These are phyloP conservation scores for Pollenia labialis DNA, from an alignment of 2,888 invertebrate genomes.

Conservation along the genomic window DNA sequence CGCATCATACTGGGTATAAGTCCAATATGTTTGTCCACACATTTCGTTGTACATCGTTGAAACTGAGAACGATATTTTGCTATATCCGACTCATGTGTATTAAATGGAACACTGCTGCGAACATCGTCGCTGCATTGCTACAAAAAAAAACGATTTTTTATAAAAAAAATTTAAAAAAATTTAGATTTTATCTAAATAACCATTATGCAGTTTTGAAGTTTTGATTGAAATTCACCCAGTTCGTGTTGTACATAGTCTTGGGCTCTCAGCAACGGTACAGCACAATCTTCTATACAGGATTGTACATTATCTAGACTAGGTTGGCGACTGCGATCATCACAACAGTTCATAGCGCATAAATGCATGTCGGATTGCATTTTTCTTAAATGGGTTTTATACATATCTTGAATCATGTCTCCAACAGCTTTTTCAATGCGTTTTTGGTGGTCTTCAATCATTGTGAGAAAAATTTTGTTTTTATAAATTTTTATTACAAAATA, in stretches of 20 bases:
- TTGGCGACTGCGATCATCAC: slow-evolving; percentile 76
- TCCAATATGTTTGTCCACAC: slow-evolving; percentile 80
- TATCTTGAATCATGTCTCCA: slow-evolving; percentile 80
- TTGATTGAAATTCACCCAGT: slow-evolving; percentile 78
- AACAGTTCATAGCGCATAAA: slow-evolving; percentile 79
- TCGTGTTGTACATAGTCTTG: slow-evolving; percentile 81
- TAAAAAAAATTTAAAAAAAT: neutral
- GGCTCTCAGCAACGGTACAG: slow-evolving; percentile 78
- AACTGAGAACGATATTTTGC: slow-evolving; percentile 78
- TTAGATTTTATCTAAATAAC: slow-evolving; percentile 67
- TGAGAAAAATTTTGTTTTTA: neutral
- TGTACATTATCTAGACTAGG: slow-evolving; percentile 80
- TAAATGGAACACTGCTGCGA: slow-evolving; percentile 74
- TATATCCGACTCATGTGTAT: slow-evolving; percentile 77
- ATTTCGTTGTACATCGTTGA: slow-evolving; percentile 78
- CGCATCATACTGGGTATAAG: slow-evolving; percentile 79
- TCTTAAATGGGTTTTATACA: slow-evolving; percentile 79
- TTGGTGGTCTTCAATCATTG: slow-evolving; percentile 79
- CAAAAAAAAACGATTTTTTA: neutral
- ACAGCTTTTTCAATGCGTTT: slow-evolving; percentile 79
- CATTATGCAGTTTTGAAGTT: slow-evolving; percentile 79
- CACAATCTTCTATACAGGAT: slow-evolving; percentile 80
- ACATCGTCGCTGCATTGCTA: slow-evolving; percentile 79
- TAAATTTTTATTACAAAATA: neutral
- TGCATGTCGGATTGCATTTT: slow-evolving; percentile 81